phyloP scores from a whole-genome alignment of 1,140 invertebrate genomes.

The Drosophila subpulchrella region DNA sequence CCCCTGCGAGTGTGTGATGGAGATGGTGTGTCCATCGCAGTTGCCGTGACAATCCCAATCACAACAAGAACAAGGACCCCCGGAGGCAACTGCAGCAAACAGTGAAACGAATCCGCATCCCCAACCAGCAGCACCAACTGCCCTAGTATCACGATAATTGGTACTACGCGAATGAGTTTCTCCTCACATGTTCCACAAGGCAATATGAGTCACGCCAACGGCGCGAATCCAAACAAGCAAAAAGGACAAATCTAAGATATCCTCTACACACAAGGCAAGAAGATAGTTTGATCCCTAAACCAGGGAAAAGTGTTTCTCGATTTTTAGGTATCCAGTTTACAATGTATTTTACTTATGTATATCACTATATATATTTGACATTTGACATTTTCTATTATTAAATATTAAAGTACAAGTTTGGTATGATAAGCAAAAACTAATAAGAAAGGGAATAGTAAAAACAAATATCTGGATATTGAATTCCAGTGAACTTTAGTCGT shows the following conservation, averaged over 20 bases:
- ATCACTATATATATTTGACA: no score
- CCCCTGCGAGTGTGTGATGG: background rate
- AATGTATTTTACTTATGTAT: no score
- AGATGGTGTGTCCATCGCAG: constrained; percentile 54
- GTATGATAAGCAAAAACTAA: no score
- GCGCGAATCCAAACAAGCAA: background rate
- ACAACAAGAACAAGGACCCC: constrained; percentile 43
- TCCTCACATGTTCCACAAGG: constrained; percentile 15
- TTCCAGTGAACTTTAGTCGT: no score
- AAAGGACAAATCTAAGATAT: background rate
- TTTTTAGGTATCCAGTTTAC: background rate
- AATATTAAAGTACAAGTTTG: no score
- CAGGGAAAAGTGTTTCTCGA: background rate
- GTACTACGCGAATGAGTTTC: constrained; percentile 38
- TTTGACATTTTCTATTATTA: no score
- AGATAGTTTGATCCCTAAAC: background rate
- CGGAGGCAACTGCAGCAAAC: constrained; percentile 22
- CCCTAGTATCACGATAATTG: constrained; percentile 58
- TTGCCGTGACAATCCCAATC: constrained; percentile 76
- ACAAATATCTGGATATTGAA: no score
- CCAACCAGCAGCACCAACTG: constrained; percentile 5
- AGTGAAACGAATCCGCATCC: constrained; percentile 16
- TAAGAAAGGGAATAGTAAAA: no score
- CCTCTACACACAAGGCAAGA: background rate
- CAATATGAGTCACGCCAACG: constrained; percentile 27